Base-by-base conservation (phyloP, 2,797 vertebrate genomes). In the Psittacula derbiana region DNA sequence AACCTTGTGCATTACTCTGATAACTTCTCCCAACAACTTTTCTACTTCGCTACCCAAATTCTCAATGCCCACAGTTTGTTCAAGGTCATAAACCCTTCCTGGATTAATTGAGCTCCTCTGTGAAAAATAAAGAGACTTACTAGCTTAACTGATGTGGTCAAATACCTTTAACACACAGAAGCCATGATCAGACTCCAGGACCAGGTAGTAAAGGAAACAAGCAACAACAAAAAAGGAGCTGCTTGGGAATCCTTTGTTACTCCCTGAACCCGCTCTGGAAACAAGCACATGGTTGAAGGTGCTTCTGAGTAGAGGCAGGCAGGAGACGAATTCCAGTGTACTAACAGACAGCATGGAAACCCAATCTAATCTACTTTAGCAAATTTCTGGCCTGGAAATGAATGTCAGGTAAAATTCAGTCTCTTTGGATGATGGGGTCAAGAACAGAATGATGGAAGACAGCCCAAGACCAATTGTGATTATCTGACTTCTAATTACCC, bases 361-460 rank as follows among this genome's bases (percentile, higher is more conserved):
- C 82, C 88, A 97, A 97, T 96, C 91, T 97, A 97, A 97, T 96
- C 80, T 92, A 95, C 94, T 92, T 91, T 65, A 96, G 92, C 74
- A 92, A 97, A 97, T 96, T 97, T 97, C 95, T 97, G 96, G 96
- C 95, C 88, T 96, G 95, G 95, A 97, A 97, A 97, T 97, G 95
- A 97, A 97, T 94, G 96, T 93, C 96, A 95, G 95, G 94, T 96
- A 97, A 95, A 97, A 97, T 97, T 97, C 96, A 90, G 91, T 95
- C 92, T 55, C 90, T 95, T 94, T 80, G 93, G 91, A 93, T 97
- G 93, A 97, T 89, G 95, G 86, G 96, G 96, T 96, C 94, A 97
- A 86, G 86, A 94, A 94, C 21, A 97, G 96, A 97, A 92, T 67
- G 85, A 96, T 96, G 95, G 95, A 96, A 97, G 96, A 95, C 93